Percentiles rank a stretch among this genome's conserved stretches.
Evolutionary conservation across 2,888 invertebrate species (phyloP).

Genomic region (Tetragnatha montana): DNA sequence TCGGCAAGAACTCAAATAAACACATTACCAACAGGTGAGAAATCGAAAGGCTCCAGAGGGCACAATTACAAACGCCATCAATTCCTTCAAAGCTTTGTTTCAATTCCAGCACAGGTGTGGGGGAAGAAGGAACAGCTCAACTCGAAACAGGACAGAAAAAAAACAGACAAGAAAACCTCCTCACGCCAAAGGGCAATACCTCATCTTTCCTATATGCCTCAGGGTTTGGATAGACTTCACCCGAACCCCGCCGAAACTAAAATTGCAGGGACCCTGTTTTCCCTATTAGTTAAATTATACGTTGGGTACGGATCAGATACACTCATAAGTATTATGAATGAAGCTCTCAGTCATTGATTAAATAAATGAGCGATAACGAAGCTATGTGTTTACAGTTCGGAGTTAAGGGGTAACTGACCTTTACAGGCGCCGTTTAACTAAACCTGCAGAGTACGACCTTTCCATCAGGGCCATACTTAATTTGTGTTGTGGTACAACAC

Average conservation of each 20-base stretch:
- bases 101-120: background rate
- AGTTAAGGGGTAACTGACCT: no score
- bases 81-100: background rate
- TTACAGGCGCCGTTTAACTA: no score
- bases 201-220: conserved; percentile 21
- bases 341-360: no score
- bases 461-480: no score
- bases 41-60: no score
- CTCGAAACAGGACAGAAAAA: background rate
- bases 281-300: background rate
- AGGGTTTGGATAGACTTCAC: background rate
- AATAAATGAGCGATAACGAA: no score
- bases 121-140: background rate
- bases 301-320: background rate
- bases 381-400: no score
- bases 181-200: conserved; percentile 27
- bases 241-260: background rate
- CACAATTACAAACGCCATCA: background rate
- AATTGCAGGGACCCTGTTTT: background rate
- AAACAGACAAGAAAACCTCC: background rate
- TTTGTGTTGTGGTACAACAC: no score
- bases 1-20: no score
- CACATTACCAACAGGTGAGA: no score
- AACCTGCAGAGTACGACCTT: no score
- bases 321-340: background rate